Conservation (phyloP, 2,113 vertebrate species). For the Odocoileus virginianus region DNA sequence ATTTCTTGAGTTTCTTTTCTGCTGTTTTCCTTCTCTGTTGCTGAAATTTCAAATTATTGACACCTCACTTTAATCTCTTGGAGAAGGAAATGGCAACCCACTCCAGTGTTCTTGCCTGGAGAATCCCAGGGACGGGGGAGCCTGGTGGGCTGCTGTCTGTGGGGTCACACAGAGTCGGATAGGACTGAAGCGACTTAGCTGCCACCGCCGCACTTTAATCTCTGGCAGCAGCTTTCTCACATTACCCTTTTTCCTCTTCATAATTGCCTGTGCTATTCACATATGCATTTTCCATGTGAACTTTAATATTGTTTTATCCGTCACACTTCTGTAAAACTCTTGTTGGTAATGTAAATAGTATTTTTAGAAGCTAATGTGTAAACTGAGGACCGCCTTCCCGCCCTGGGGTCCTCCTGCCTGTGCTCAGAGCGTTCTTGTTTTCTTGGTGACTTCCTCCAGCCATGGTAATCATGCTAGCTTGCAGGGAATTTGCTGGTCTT, state of each 20-base stretch:
- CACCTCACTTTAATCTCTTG: background rate
- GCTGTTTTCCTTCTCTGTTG: background rate
- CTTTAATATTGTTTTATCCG: background rate
- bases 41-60: background rate
- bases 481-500: background rate
- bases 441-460: background rate
- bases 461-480: background rate
- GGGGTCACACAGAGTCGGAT: background rate
- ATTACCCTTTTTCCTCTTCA: background rate
- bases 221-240: background rate
- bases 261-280: background rate
- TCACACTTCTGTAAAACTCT: background rate
- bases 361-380: rapidly evolving
- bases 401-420: background rate
- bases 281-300: background rate
- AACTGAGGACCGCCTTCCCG: background rate
- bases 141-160: background rate
- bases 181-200: background rate
- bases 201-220: background rate
- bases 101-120: background rate
- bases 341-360: background rate
- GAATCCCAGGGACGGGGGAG: no score
- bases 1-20: background rate
- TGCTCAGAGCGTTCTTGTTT: background rate
- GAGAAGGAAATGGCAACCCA: background rate